Evolutionary conservation across 2,888 invertebrate species (phyloP), one percentile per base, ranked within the genome.

Genomic region (Coronaproctus castanopsis): DNA sequence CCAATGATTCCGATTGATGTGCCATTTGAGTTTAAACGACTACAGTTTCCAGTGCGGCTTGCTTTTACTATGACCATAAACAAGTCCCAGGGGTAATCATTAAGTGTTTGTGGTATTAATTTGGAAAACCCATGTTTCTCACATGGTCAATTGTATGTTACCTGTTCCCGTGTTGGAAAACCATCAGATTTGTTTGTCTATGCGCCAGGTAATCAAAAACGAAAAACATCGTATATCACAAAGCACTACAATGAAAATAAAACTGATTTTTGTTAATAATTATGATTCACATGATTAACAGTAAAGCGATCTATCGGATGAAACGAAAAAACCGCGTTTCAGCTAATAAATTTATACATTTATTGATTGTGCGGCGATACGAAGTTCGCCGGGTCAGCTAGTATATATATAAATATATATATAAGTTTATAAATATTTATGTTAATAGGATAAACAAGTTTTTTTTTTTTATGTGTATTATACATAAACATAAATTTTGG

Each of bases 61-160:
- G 67, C 66, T 24, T 68, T 67, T 64, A 68, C 68, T 24, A 68
- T 69, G 66, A 62, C 67, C 21, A 70, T 69, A 55, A 70, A 70
- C 65, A 70, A 70, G 60, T 66, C 69, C 57, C 69, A 70, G 36
- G 36, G 36, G 36, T 14, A 36, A 36, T 36, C 36, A 36, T 36
- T 36, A 36, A 36, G 36, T 36, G 36, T 36, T 36, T 36, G 36
- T 36, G 36, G 36, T 36, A 36, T 36, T 36, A 36, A 36, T 36
- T 14, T 36, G 14, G 36, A 36, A 36, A 36, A 36, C 36, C 36
- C 36, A 36, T 36, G 36, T 36, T 36, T 36, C 36, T 36, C 36
- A 36, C 36, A 36, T 36, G 36, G 36, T 36, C 36, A 36, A 36
- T 36, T 36, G 36, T 36, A 36, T 36, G 36, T 36, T 36, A 14